Percentiles rank a stretch among this genome's conserved stretches.
phyloP scores from a whole-genome alignment of 2,797 vertebrate genomes.

The Falco concolor region DNA sequence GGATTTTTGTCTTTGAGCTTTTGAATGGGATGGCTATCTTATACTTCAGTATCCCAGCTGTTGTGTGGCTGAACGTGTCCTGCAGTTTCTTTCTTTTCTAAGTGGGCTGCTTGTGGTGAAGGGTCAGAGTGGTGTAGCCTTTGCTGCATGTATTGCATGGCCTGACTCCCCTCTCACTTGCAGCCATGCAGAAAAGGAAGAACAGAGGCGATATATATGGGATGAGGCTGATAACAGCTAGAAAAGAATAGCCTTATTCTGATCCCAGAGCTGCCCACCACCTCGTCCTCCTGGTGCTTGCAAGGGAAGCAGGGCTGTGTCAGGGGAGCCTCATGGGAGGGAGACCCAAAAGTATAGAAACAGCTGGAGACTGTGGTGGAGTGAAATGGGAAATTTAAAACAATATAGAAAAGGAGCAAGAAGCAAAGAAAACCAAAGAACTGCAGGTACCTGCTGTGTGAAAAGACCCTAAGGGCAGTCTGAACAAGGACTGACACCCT shows the following conservation, averaged over 20 bases:
- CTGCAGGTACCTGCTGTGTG: not conserved
- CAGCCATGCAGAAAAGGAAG: not conserved
- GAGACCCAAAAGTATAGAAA: not conserved
- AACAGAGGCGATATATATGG: not conserved
- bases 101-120: not conserved
- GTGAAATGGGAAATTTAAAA: not conserved
- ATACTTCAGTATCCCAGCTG: not conserved
- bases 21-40: not conserved
- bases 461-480: not conserved
- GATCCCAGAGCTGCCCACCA: not conserved
- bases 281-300: accelerated
- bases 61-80: not conserved
- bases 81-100: not conserved
- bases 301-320: not conserved
- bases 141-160: not conserved
- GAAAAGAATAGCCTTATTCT: not conserved
- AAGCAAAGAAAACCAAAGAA: not conserved
- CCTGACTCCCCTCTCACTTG: not conserved
- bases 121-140: not conserved
- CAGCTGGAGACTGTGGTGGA: not conserved
- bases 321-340: not conserved
- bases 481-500: not conserved
- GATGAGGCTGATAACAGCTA: not conserved
- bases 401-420: not conserved
- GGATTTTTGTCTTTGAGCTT: not conserved